These are phyloP conservation scores for Sebastes paucispinis DNA, from an alignment of 2,797 vertebrate species.

Conservation along the genomic window DNA sequence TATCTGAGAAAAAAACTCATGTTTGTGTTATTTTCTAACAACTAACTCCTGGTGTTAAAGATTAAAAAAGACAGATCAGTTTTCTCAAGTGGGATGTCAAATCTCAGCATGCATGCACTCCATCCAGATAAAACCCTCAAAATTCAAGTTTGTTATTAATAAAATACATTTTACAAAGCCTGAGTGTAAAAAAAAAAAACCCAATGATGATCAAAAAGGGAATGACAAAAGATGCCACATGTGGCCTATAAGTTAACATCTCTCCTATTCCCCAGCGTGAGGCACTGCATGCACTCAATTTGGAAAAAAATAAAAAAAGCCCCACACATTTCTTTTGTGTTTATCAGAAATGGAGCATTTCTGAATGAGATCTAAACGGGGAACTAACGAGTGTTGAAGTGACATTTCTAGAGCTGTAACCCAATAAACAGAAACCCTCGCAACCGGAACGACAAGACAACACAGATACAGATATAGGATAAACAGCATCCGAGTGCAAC, in stretches of 20 bases:
- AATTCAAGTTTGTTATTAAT: neutral
- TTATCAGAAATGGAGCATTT: neutral
- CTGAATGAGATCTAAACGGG: neutral
- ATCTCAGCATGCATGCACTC: neutral
- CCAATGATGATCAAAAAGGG: neutral
- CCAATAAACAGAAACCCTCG: neutral
- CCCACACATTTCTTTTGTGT: neutral
- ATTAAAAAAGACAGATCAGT: neutral
- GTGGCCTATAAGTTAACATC: neutral
- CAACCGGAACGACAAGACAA: neutral
- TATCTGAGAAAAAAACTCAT: neutral
- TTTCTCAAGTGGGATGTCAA: neutral
- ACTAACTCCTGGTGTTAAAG: neutral
- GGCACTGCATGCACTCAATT: neutral
- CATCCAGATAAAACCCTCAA: neutral
- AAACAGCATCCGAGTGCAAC: conserved; percentile 23
- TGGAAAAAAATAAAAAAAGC: neutral
- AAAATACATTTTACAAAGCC: neutral
- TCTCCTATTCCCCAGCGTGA: neutral
- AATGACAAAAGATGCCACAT: neutral
- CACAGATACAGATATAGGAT: conserved; percentile 2
- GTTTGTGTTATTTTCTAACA: neutral
- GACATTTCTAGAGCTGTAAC: neutral
- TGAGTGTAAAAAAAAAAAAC: neutral
- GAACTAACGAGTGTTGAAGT: neutral